A percentile compares a stretch with the other conserved stretches of the same genome.
Evolutionary conservation across 2,113 vertebrate genomes (phyloP).

Genomic region (Corapipo altera): DNA sequence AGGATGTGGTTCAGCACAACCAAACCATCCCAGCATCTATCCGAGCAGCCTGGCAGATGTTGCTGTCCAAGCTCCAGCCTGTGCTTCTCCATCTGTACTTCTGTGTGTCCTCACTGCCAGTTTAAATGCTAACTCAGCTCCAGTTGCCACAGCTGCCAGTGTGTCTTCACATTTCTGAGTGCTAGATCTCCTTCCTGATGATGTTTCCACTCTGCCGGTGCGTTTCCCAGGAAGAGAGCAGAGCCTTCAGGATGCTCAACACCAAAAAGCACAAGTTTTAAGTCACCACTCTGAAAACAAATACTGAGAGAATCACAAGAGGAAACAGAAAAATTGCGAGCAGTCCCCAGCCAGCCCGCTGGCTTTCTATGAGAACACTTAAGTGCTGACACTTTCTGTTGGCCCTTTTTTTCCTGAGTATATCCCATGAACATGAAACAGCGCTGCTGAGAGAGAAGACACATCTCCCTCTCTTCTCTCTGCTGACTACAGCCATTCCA

Average conservation of each 20-base stretch:
- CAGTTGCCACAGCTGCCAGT: not conserved
- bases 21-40: not conserved
- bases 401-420: not conserved
- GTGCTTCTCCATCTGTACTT: not conserved
- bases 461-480: not conserved
- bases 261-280: not conserved
- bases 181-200: not conserved
- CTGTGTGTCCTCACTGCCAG: not conserved
- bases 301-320: not conserved
- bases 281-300: not conserved
- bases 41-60: not conserved
- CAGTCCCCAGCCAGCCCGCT: not conserved
- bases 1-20: conserved; percentile 8
- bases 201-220: fast-evolving
- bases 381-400: conserved; percentile 3
- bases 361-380: not conserved
- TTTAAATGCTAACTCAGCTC: not conserved
- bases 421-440: not conserved
- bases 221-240: not conserved
- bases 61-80: not conserved
- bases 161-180: not conserved
- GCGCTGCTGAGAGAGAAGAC: not conserved
- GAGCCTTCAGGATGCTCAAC: not conserved
- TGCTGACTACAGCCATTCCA: conserved; percentile 31
- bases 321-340: not conserved